These are phyloP conservation scores for Agrotis clavis DNA, from an alignment of 2,888 invertebrate species.

Conservation along the genomic window DNA sequence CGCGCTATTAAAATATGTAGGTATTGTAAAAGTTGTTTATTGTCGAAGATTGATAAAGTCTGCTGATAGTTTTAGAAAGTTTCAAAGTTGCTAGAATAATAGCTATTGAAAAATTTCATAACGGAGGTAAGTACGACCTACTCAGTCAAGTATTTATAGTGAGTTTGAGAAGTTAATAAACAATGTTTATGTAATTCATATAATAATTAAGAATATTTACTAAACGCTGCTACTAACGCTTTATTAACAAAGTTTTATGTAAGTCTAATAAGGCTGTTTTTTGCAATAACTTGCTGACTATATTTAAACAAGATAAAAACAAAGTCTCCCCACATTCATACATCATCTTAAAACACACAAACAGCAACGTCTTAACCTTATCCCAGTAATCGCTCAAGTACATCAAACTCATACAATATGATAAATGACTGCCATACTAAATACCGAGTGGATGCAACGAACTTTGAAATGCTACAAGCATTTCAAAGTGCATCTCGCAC, in stretches of 20 bases:
- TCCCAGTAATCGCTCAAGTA: constrained; percentile 32
- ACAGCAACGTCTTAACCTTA: constrained; percentile 22
- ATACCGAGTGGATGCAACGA: constrained; percentile 65
- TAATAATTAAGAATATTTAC: neutral
- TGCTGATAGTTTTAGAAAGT: neutral
- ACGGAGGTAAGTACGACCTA: neutral
- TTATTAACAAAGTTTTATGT: too few species aligned
- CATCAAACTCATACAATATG: constrained; percentile 41
- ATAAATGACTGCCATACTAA: constrained; percentile 47
- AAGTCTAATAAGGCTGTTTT: neutral
- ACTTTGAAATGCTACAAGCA: constrained; percentile 53
- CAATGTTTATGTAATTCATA: neutral
- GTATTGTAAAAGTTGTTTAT: constrained; percentile 40
- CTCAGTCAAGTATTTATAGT: neutral
- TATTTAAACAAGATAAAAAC: neutral
- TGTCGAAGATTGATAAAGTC: neutral
- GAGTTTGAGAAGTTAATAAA: neutral
- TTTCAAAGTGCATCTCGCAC: too few species aligned
- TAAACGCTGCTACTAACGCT: neutral
- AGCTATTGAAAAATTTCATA: neutral
- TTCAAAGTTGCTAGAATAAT: neutral
- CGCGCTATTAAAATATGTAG: constrained; percentile 41
- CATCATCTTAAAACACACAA: neutral
- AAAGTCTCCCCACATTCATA: neutral
- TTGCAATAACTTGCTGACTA: too few species aligned